Base-by-base conservation (phyloP, 2,797 vertebrate genomes). In the Pseudomugil gertrudae region DNA sequence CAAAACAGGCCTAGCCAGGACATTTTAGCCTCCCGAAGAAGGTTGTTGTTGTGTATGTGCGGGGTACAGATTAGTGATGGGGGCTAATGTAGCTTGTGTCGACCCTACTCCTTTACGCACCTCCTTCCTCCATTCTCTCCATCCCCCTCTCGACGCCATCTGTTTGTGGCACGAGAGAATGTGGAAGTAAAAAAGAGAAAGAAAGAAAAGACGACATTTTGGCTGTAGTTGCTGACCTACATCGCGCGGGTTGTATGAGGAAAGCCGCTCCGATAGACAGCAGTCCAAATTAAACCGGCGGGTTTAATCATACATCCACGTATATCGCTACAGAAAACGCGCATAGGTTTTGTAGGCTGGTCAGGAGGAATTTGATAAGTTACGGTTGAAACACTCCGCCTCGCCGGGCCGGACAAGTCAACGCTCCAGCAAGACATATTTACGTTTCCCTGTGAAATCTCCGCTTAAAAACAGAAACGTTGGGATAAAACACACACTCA, bases 181-280 rank as follows among this genome's bases (percentile, higher is more conserved):
- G 88, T 90, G 83, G 86, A 90, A 91, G 87, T 90, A 83, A 81
- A 91, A 56, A 74, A 72, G 30, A 51, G 30, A 51, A 26, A 17
- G n/a, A 78, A 84, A 83, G 72, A 84, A 87, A 90, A 91, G 87
- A 84, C 92, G 90, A 92, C 91, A 92, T 94, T 92, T 92, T 91
- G 87, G 68, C 86, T 88, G 73, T 84, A 80, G 72, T 89, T 84
- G 81, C 70, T 92, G 85, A 92, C 92, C 92, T 85, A 88, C 68
- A 90, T 87, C 78, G 83, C 66, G 40, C 84, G 32, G 78, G 75
- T 76, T 75, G 70, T 55, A 64, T 63, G 78, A 17, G 56, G 57
- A 65, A 66, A 69, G 26, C 54, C 40, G 52, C 62, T 53, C 32
- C 11, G 65, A 78, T 17, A 29, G 32, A 27, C 56, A 14, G 29